Conservation (phyloP, 2,888 invertebrate genomes). For the Eupithecia tripunctaria region DNA sequence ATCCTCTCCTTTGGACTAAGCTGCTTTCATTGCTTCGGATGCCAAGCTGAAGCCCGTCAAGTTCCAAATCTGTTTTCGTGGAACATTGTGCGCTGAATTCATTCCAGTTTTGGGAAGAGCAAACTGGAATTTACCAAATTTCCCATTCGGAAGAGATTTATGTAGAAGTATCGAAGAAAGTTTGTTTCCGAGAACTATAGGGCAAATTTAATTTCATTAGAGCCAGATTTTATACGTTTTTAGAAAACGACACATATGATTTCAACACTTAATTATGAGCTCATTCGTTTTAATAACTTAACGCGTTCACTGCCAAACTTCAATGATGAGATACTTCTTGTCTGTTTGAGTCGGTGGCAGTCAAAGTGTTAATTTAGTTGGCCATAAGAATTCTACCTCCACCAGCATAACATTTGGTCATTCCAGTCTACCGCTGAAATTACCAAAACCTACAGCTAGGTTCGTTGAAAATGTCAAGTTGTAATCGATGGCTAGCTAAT, state of each 20-base stretch:
- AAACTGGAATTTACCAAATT: not conserved
- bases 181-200: not conserved
- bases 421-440: conserved; percentile 45
- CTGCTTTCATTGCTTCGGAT: conserved; percentile 80
- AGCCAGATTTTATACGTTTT: not conserved
- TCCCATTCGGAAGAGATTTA: not conserved
- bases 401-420: conserved; percentile 5
- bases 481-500: conserved; percentile 76
- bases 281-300: too few species aligned
- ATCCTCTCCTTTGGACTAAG: conserved; percentile 79
- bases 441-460: conserved; percentile 13
- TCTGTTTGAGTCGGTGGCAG: too few species aligned
- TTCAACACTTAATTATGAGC: too few species aligned
- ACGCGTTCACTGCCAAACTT: too few species aligned
- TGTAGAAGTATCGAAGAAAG: not conserved
- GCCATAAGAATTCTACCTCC: not conserved
- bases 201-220: not conserved
- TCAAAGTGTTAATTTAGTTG: too few species aligned
- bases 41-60: conserved; percentile 72
- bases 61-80: conserved; percentile 74
- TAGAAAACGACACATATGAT: too few species aligned
- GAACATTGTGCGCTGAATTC: conserved; percentile 37
- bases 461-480: conserved; percentile 62
- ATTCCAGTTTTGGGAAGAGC: conserved; percentile 20
- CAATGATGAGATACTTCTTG: too few species aligned